A percentile compares a stretch with the other conserved stretches of the same genome.
Evolutionary conservation across 2,113 vertebrate species (phyloP).

Genomic region (Brachyistius frenatus): DNA sequence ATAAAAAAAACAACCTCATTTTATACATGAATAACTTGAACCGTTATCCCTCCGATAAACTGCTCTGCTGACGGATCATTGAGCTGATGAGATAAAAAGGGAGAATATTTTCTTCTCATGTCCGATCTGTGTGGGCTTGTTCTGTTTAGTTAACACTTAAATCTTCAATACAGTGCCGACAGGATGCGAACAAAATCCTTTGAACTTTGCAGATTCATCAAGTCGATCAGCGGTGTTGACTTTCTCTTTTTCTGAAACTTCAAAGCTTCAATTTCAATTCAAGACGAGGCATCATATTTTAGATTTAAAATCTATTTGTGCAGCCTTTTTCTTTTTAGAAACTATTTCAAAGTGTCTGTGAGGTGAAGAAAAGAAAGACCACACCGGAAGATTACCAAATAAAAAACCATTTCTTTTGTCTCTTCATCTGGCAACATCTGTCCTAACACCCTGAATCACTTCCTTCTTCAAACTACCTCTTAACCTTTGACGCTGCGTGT

Average conservation of each 20-base stretch:
- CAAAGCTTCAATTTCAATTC: neutral
- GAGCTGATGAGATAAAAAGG: no score
- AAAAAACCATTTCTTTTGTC: neutral
- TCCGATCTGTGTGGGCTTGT: neutral
- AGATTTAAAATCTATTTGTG: no score
- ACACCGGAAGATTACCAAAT: neutral
- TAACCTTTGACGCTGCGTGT: neutral
- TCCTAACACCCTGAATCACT: no score
- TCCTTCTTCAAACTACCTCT: neutral
- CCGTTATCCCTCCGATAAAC: no score
- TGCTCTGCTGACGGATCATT: no score
- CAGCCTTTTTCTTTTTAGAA: no score
- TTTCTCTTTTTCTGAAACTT: neutral
- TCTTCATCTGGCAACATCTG: neutral
- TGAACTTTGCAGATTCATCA: no score
- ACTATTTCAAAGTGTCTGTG: neutral
- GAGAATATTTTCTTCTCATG: no score
- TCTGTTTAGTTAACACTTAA: neutral
- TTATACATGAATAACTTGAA: no score
- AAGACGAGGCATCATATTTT: no score
- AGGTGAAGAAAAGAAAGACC: constrained; percentile 5
- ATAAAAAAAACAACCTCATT: no score
- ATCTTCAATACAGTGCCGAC: neutral
- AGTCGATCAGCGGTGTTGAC: no score
- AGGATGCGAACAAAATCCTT: neutral